Conservation (phyloP, 2,888 invertebrate genomes). For the Exocentrus adspersus region DNA sequence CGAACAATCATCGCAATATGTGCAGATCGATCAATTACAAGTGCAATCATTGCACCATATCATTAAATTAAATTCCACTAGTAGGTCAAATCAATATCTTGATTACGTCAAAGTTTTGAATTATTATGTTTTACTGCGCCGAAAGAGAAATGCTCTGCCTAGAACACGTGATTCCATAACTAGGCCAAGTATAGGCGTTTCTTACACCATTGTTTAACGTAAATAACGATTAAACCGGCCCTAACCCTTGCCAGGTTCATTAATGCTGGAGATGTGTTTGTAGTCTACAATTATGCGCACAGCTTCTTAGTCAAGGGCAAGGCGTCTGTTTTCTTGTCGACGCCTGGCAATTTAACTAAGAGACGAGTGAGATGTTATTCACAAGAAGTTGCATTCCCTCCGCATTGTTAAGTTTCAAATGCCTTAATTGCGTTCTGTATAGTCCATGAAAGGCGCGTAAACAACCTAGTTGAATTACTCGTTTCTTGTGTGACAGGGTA, state of each 20-base stretch:
- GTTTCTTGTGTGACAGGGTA: too few relatives aligned
- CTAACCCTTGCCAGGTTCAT: conserved; percentile 16
- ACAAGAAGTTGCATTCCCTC: not conserved
- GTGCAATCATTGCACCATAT: too few relatives aligned
- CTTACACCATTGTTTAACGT: conserved; percentile 23
- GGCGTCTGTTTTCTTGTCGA: conserved; percentile 3
- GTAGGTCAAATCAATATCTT: too few relatives aligned
- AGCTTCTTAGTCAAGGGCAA: conserved; percentile 25
- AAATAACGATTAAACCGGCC: conserved; percentile 28
- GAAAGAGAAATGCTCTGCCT: conserved; percentile 3
- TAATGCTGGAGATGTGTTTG: conserved; percentile 22
- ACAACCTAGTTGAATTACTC: too few relatives aligned
- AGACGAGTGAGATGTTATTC: not conserved
- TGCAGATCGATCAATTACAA: too few relatives aligned
- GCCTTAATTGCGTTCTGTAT: not conserved
- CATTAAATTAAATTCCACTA: too few relatives aligned
- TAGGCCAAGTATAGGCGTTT: conserved; percentile 26
- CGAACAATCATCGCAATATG: too few relatives aligned
- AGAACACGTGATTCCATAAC: conserved; percentile 26
- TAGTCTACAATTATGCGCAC: conserved; percentile 18
- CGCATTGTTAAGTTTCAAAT: not conserved
- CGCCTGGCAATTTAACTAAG: conserved; percentile 11
- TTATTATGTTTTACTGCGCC: too few relatives aligned
- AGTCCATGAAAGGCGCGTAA: too few relatives aligned
- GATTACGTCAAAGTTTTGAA: too few relatives aligned